Evolutionary conservation across 2,113 vertebrate genomes (phyloP).

Genomic region (Corydoras maculifer): DNA sequence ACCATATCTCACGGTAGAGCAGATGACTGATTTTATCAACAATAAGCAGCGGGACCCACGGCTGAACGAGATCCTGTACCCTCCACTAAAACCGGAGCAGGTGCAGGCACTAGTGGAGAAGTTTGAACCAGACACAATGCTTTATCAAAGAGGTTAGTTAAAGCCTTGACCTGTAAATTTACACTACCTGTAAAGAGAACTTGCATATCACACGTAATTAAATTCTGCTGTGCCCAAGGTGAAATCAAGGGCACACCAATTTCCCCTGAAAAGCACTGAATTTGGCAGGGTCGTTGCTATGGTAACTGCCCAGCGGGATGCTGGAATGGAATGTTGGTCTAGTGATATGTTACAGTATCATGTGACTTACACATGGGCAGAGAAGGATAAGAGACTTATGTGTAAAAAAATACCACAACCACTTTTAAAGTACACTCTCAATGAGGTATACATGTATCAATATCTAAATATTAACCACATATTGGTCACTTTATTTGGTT

Average conservation of each 20-base stretch:
- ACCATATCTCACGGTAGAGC: constrained; percentile 85
- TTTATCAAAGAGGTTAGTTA: constrained; percentile 89
- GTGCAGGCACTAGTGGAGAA: constrained; percentile 94
- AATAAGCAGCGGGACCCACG: constrained; percentile 88
- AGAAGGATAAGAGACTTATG: no score
- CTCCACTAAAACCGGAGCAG: constrained; percentile 90
- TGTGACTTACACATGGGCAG: background rate
- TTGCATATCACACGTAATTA: background rate
- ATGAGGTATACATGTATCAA: no score
- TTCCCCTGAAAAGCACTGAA: background rate
- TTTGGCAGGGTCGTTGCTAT: constrained; percentile 6
- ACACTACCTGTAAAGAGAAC: background rate
- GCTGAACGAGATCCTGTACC: constrained; percentile 95
- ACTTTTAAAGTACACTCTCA: no score
- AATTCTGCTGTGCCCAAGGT: background rate
- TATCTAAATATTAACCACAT: no score
- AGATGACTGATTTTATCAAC: constrained; percentile 97
- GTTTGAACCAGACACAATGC: constrained; percentile 79
- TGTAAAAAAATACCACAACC: no score
- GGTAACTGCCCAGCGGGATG: background rate
- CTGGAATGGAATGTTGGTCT: background rate
- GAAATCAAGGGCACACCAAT: background rate
- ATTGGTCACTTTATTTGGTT: no score
- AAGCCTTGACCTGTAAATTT: constrained; percentile 41
- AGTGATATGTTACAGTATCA: background rate